Percentiles rank a stretch among this genome's conserved stretches.
Conservation (phyloP, 2,888 invertebrate genomes). For the Nysson spinosus region DNA sequence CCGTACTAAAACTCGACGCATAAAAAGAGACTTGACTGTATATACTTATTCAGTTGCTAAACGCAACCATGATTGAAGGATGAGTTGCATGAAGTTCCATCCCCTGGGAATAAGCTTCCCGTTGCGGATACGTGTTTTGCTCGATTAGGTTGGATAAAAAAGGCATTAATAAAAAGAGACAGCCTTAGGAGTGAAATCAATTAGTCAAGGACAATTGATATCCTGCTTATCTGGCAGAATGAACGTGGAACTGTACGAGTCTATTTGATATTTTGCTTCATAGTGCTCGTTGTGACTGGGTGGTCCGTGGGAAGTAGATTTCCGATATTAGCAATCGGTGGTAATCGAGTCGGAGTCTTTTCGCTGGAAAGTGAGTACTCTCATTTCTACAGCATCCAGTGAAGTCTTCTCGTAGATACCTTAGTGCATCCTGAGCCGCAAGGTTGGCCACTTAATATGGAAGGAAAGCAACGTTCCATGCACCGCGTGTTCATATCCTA, state of each 20-base stretch:
- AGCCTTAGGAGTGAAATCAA: no score
- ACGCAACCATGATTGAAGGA: no score
- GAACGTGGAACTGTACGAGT: slow-evolving; percentile 1
- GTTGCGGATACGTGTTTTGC: no score
- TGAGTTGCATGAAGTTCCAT: no score
- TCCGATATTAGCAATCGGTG: slow-evolving; percentile 19
- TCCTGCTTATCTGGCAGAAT: slow-evolving; percentile 27
- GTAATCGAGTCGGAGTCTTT: slow-evolving; percentile 19
- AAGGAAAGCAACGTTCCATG: slow-evolving; percentile 50
- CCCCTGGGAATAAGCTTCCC: no score
- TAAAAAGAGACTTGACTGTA: no score
- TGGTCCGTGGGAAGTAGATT: background rate
- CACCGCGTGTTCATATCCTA: slow-evolving; percentile 55
- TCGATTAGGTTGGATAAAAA: no score
- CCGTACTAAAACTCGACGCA: no score
- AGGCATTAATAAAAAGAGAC: no score
- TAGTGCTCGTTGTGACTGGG: background rate
- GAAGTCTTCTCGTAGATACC: slow-evolving; percentile 18
- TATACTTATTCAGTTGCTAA: no score
- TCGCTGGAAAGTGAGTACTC: slow-evolving; percentile 16
- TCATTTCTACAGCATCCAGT: slow-evolving; percentile 11
- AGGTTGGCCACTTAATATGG: slow-evolving; percentile 63
- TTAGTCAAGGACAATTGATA: no score
- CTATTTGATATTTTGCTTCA: background rate
- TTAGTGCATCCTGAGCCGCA: slow-evolving; percentile 16